A percentile compares a stretch with the other conserved stretches of the same genome.
These are phyloP conservation scores for Leucophenga varia DNA, from an alignment of 1,140 invertebrate genomes.

Conservation along the genomic window DNA sequence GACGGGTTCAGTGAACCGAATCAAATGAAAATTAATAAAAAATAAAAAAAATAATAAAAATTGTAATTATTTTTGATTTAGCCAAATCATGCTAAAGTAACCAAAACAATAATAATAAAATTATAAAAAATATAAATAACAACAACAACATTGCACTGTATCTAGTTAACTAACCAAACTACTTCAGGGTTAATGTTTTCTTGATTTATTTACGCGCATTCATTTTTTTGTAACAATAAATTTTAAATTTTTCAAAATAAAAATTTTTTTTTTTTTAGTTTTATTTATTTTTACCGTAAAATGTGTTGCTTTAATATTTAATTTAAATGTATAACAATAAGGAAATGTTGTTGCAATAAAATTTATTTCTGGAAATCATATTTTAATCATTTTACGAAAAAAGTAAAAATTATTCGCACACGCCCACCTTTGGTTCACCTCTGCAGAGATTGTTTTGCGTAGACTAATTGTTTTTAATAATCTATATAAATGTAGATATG, in stretches of 20 bases:
- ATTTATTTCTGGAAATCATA: constrained; percentile 1
- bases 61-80: constrained; percentile 4
- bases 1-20: not conserved
- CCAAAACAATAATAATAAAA: constrained; percentile 18
- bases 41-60: constrained; percentile 21
- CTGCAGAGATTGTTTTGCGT: constrained; percentile 6
- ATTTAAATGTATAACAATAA: constrained; percentile 19
- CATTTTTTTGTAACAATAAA: constrained; percentile 26
- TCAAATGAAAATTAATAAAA: constrained; percentile 21
- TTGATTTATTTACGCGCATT: constrained; percentile 8
- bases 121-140: too few relatives aligned
- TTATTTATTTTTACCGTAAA: constrained; percentile 21
- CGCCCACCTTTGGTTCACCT: too few relatives aligned
- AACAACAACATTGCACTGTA: too few relatives aligned
- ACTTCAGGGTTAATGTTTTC: constrained; percentile 13
- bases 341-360: constrained; percentile 11
- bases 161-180: too few relatives aligned
- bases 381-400: not conserved
- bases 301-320: constrained; percentile 15
- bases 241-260: constrained; percentile 13
- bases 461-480: constrained; percentile 11
- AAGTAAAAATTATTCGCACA: constrained; percentile 1
- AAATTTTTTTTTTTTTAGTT: not conserved
- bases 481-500: constrained; percentile 2
- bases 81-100: constrained; percentile 20